Evolutionary conservation across 2,888 invertebrate genomes (phyloP).

Genomic region (Subacronicta megacephala): DNA sequence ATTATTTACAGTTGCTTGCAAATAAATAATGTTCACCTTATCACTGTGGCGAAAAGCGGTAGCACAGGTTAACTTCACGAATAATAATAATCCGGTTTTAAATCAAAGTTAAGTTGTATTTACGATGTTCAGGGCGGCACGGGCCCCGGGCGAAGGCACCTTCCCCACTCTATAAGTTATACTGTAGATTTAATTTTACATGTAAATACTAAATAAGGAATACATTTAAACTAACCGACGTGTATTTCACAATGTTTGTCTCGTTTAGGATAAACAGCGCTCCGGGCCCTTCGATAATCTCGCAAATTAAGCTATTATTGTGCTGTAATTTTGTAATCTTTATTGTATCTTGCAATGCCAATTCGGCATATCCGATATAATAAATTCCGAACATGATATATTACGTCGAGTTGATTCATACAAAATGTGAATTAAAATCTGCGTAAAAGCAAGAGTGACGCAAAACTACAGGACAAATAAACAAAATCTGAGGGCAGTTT

Average conservation of each 20-base stretch:
- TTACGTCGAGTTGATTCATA: conserved; percentile 26
- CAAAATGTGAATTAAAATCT: conserved; percentile 21
- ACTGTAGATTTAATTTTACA: conserved; percentile 1
- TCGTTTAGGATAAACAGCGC: conserved; percentile 40
- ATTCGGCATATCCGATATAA: conserved; percentile 28
- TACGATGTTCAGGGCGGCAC: conserved; percentile 56
- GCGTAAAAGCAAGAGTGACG: conserved; percentile 27
- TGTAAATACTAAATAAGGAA: conserved; percentile 29
- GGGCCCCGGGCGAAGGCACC: conserved; percentile 6
- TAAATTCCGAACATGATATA: conserved; percentile 14
- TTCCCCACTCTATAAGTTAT: conserved; percentile 17
- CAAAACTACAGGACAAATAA: conserved; percentile 36
- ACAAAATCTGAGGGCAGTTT: conserved; percentile 32
- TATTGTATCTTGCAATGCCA: conserved; percentile 34
- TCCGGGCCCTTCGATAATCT: conserved; percentile 37
- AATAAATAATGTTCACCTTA: conserved; percentile 56
- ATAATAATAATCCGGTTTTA: conserved; percentile 66
- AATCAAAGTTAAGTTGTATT: conserved; percentile 70
- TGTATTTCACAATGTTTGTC: conserved; percentile 38
- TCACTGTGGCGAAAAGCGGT: conserved; percentile 62
- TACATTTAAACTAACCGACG: conserved; percentile 13
- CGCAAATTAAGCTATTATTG: conserved; percentile 48
- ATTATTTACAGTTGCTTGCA: conserved; percentile 56
- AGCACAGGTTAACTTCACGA: conserved; percentile 51
- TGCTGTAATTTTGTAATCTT: conserved; percentile 42